Conservation (phyloP, 1,140 invertebrate species). For the Eriocheir sinensis region DNA sequence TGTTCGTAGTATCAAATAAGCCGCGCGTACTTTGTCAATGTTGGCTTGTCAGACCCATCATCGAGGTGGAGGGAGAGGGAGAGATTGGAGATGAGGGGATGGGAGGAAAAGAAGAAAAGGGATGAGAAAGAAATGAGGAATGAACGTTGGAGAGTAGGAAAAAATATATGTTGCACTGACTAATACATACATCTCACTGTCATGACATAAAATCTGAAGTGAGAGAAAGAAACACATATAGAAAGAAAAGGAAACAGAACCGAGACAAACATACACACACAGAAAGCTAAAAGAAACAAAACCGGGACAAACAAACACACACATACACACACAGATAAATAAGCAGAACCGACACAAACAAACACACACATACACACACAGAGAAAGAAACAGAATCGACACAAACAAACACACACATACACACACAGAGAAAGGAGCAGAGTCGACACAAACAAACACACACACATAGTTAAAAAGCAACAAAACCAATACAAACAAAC, state of each 20-base stretch:
- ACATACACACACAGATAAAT: too few species aligned
- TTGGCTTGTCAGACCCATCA: background rate
- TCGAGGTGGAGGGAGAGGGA: background rate
- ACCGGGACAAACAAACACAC: too few species aligned
- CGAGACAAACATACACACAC: background rate
- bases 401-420: background rate
- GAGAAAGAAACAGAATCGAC: too few species aligned
- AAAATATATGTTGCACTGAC: background rate
- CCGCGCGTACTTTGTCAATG: conserved; percentile 33
- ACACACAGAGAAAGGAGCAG: too few species aligned
- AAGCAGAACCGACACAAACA: too few species aligned
- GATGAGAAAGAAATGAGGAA: background rate
- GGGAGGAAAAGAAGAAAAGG: background rate
- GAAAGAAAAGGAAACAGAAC: background rate
- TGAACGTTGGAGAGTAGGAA: too few species aligned
- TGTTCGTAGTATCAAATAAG: conserved; percentile 20
- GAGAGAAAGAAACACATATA: background rate
- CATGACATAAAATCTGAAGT: background rate
- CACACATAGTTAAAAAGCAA: background rate
- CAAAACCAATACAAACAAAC: too few species aligned
- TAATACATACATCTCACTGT: background rate
- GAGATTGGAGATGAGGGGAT: background rate
- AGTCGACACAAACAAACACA: too few species aligned
- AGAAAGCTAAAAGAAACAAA: background rate
- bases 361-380: background rate